Conservation (phyloP, 2,797 vertebrate species). For the Acrossocheilus fasciatus region DNA sequence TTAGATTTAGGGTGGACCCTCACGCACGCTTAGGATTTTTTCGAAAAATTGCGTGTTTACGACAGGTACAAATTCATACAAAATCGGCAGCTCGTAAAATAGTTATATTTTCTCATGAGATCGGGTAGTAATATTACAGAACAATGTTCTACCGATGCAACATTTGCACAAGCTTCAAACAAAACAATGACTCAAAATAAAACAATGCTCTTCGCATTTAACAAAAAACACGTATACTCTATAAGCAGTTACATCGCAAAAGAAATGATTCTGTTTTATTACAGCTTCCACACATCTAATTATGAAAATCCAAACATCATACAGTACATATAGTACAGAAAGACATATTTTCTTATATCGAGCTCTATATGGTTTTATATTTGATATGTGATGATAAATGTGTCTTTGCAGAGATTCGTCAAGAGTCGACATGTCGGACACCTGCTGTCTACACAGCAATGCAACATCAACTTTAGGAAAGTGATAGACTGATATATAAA, state of each 20-base stretch:
- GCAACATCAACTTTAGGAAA: background rate
- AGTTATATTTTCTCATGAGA: background rate
- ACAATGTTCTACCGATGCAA: slow-evolving; percentile 13
- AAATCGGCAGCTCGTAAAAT: background rate
- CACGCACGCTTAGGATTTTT: background rate
- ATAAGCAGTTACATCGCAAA: slow-evolving; percentile 31
- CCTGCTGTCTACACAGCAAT: background rate
- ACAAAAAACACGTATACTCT: slow-evolving; percentile 31
- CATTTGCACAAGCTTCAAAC: slow-evolving; percentile 6
- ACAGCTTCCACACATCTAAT: slow-evolving; percentile 21
- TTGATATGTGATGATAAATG: slow-evolving; percentile 7
- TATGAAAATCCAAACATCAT: slow-evolving; percentile 31
- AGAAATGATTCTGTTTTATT: slow-evolving; percentile 41
- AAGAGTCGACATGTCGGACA: background rate
- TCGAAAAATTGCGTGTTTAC: background rate
- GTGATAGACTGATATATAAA: background rate
- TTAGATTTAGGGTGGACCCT: background rate
- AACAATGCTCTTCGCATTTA: background rate
- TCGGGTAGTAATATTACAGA: background rate
- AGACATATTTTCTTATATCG: background rate
- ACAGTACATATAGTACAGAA: slow-evolving; percentile 14
- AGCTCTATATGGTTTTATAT: slow-evolving; percentile 1
- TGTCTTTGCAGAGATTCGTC: slow-evolving; percentile 2
- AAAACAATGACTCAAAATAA: slow-evolving; percentile 30
- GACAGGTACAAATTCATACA: background rate